phyloP scores from a whole-genome alignment of 2,888 invertebrate species.

The Nemotelus pantherinus region DNA sequence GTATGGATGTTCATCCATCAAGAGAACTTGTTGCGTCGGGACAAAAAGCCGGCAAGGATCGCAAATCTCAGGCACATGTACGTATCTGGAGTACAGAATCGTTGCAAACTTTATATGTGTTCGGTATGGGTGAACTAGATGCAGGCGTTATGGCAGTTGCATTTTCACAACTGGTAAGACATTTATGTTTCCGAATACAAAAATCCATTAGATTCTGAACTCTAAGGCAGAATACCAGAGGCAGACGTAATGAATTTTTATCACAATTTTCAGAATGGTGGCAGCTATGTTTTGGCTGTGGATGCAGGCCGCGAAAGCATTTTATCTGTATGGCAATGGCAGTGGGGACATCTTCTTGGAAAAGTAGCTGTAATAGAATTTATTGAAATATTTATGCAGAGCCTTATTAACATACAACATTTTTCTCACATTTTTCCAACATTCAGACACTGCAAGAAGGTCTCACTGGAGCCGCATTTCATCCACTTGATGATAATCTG shows the following conservation, averaged over 20 bases:
- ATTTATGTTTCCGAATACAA: conserved; percentile 13
- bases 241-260: background rate
- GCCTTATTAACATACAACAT: conserved; percentile 19
- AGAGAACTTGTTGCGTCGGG: conserved; percentile 90
- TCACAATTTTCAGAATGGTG: conserved; percentile 75
- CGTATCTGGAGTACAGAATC: conserved; percentile 93
- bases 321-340: conserved; percentile 95
- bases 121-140: conserved; percentile 91
- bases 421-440: too few relatives aligned
- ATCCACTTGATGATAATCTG: conserved; percentile 89
- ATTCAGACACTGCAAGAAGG: conserved; percentile 87
- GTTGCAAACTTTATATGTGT: conserved; percentile 86
- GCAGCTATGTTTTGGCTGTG: conserved; percentile 88
- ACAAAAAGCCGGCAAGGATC: conserved; percentile 83
- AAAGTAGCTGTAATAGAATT: conserved; percentile 85
- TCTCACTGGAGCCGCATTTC: conserved; percentile 87
- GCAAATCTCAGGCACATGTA: conserved; percentile 88
- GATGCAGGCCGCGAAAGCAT: conserved; percentile 91
- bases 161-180: conserved; percentile 83
- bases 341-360: conserved; percentile 90
- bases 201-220: background rate
- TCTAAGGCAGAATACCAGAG: background rate
- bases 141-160: conserved; percentile 88
- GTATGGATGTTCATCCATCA: conserved; percentile 89
- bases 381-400: background rate